A percentile compares a stretch with the other conserved stretches of the same genome.
These are phyloP conservation scores for Drosophila pegasa DNA, from an alignment of 2,888 invertebrate genomes.

Conservation along the genomic window DNA sequence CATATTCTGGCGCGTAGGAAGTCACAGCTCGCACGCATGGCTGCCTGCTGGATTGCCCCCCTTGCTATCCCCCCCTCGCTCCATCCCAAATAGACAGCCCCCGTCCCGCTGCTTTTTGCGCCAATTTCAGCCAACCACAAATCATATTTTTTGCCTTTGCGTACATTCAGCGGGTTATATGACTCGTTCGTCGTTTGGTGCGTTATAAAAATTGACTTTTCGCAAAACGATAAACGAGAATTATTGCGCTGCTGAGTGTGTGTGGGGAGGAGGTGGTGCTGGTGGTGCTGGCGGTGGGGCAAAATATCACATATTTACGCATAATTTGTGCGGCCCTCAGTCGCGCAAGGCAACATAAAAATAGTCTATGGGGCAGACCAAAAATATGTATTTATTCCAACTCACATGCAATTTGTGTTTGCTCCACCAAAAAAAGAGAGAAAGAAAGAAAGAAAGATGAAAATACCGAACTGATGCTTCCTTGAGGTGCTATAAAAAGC, in stretches of 20 bases:
- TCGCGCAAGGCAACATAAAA: constrained; percentile 45
- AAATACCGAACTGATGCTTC: constrained; percentile 16
- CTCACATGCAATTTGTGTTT: constrained; percentile 45
- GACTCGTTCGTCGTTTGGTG: constrained; percentile 43
- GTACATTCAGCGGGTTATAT: constrained; percentile 48
- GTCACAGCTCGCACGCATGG: constrained; percentile 44
- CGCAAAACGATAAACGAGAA: constrained; percentile 74
- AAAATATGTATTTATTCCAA: constrained; percentile 65
- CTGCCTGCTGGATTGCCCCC: constrained; percentile 18
- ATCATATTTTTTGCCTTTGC: constrained; percentile 52
- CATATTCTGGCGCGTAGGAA: constrained; percentile 58
- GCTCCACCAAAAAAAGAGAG: constrained; percentile 6
- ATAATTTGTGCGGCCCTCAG: constrained; percentile 71
- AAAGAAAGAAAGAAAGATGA: neutral
- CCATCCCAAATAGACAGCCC: neutral
- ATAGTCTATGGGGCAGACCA: constrained; percentile 54
- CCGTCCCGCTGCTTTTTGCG: constrained; percentile 33
- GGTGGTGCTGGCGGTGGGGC: neutral
- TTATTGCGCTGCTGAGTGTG: constrained; percentile 42
- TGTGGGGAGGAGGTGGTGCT: neutral
- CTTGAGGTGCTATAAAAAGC: constrained; percentile 57
- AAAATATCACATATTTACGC: constrained; percentile 65
- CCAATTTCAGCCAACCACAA: constrained; percentile 71
- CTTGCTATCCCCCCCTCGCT: neutral
- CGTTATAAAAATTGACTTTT: constrained; percentile 74